Conservation (phyloP, 1,140 invertebrate genomes). For the Limonius californicus region DNA sequence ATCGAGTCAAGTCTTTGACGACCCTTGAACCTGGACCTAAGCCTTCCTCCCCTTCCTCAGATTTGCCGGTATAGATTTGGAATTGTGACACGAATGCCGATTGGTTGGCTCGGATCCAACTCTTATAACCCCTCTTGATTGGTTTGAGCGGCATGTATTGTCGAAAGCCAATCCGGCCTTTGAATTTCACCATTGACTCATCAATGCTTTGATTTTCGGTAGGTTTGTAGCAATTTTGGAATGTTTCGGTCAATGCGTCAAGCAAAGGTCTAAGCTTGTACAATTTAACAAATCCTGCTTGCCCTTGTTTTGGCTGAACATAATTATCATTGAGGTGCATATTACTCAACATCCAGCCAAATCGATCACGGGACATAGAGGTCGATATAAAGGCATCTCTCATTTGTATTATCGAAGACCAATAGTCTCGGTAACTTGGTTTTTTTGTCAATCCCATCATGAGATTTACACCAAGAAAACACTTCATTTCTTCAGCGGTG, state of each 20-base stretch:
- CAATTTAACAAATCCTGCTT: background rate
- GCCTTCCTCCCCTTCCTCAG: slow-evolving; percentile 17
- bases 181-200: slow-evolving; percentile 45
- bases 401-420: slow-evolving; percentile 7
- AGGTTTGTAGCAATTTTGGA: slow-evolving; percentile 22
- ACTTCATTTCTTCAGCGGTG: slow-evolving; percentile 21
- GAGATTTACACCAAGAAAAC: slow-evolving; percentile 27
- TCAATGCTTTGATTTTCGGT: slow-evolving; percentile 35
- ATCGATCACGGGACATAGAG: slow-evolving; percentile 9
- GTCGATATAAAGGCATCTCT: slow-evolving; percentile 11
- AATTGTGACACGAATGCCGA: slow-evolving; percentile 19
- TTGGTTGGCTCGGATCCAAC: slow-evolving; percentile 28
- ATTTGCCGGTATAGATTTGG: slow-evolving; percentile 20
- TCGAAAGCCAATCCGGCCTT: slow-evolving; percentile 40
- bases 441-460: slow-evolving; percentile 20
- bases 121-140: slow-evolving; percentile 44
- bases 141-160: slow-evolving; percentile 45
- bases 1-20: slow-evolving; percentile 27
- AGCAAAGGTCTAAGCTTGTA: slow-evolving; percentile 7
- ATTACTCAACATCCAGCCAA: background rate
- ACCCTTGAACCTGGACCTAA: slow-evolving; percentile 25
- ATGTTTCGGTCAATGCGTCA: background rate
- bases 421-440: slow-evolving; percentile 15
- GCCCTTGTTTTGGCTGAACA: background rate
- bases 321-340: slow-evolving; percentile 10